Base-by-base conservation (phyloP, 37 sponge, comb jelly and placozoan genomes). In the Axinella damicornis region DNA sequence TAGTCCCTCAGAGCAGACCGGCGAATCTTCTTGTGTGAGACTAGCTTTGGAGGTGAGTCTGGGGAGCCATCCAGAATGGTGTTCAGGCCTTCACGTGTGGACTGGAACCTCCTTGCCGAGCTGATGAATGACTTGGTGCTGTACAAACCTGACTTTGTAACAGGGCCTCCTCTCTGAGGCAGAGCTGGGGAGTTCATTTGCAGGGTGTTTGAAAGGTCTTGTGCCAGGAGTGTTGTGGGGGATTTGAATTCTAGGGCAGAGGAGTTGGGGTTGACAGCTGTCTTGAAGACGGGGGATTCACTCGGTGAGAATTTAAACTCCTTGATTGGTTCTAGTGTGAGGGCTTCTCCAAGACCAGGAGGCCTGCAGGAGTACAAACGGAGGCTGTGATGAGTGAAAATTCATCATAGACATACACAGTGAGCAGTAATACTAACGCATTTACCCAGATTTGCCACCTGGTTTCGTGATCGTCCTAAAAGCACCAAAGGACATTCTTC, bases 1-100 rank as follows among this genome's bases (percentile, higher is more conserved):
- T 55, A 86, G 59, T 34, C 11, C 15, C 80, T 34, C 75, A 85
- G 56, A 25, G 77, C 24, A 28, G 53, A 58, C n/a, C 71, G 55
- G 11, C 77, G 62, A 35, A 86, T 72, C 63, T 59, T 57, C 35
- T 32, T 70, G 16, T 34, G 38, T 24, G 27, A 35, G 14, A 21
- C 41, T 15, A 66, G n/a, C 40, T 5, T 59, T 35, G 74, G 17
- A 32, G 59, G 39, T n/a, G 53, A 12, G 52, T 18, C 57, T 5
- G 58, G 81, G 0, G 81, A 69, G 14, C 65, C 75, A 39, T 86
- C 80, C 73, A 79, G 57, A 53, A 86, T n/a, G 25, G 71, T 60
- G 46, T 86, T 86, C 16, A 86, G 73, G 19, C 87, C 87, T 21
- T 57, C 60, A 28, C 71, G 16, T 11, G 67, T 36, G 2, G 56